Conservation (phyloP, 1,140 invertebrate genomes). For the Pseudomyrmex dendroicus region DNA sequence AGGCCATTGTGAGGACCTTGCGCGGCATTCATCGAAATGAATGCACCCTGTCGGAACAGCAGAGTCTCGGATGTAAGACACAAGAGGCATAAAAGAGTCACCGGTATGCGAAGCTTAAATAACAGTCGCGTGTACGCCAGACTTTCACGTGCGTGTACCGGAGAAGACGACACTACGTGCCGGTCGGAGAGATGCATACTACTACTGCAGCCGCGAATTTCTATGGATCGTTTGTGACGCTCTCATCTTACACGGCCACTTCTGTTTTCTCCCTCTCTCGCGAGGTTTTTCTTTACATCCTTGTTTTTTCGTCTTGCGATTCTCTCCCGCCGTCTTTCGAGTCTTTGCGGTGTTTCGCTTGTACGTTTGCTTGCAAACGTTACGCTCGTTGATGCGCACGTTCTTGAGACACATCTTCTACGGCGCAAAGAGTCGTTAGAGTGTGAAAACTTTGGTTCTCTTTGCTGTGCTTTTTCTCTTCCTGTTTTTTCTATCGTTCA, state of each 20-base stretch:
- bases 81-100: constrained; percentile 84
- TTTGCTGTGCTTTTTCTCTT: constrained; percentile 43
- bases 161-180: constrained; percentile 60
- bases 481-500: not conserved
- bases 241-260: constrained; percentile 76
- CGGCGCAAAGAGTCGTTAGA: constrained; percentile 29
- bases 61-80: constrained; percentile 83
- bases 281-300: constrained; percentile 47
- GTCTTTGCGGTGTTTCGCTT: constrained; percentile 5
- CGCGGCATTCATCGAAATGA: constrained; percentile 82
- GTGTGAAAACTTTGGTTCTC: constrained; percentile 30
- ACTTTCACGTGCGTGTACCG: constrained; percentile 64
- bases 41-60: constrained; percentile 80
- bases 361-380: constrained; percentile 12
- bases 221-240: constrained; percentile 80
- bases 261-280: constrained; percentile 66
- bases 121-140: constrained; percentile 74
- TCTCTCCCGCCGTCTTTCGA: constrained; percentile 63
- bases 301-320: constrained; percentile 7
- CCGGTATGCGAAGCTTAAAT: constrained; percentile 84
- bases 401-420: constrained; percentile 46
- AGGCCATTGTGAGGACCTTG: constrained; percentile 79
- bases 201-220: constrained; percentile 76
- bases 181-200: constrained; percentile 66
- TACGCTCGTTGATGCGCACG: constrained; percentile 27